phyloP scores from a whole-genome alignment of 2,113 vertebrate species.

The Laterallus jamaicensis region DNA sequence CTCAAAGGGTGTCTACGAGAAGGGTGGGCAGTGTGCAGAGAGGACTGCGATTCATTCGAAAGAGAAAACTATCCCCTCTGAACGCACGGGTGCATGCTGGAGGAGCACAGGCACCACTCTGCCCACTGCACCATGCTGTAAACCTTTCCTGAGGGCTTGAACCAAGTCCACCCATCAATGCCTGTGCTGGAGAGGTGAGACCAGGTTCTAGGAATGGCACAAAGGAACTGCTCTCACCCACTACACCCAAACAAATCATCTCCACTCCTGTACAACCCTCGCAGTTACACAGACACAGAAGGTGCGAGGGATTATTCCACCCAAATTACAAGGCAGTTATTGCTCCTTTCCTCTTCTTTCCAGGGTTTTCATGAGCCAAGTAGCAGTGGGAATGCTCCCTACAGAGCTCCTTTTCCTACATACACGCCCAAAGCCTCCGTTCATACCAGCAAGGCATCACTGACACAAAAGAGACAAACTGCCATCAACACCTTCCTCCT shows the following conservation, averaged over 20 bases:
- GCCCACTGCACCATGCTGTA: not conserved
- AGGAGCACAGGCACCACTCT: not conserved
- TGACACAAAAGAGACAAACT: slow-evolving; percentile 62
- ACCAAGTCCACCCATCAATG: not conserved
- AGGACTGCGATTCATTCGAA: slow-evolving; percentile 35
- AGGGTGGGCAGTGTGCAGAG: slow-evolving; percentile 34
- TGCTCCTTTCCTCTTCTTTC: slow-evolving; percentile 49
- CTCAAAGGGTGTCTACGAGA: slow-evolving; percentile 51
- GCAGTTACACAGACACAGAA: slow-evolving; percentile 56
- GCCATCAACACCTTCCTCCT: slow-evolving; percentile 54
- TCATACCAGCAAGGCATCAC: not conserved
- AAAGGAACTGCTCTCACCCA: slow-evolving; percentile 6
- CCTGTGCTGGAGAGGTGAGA: not conserved
- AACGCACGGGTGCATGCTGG: not conserved
- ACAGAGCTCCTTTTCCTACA: not conserved
- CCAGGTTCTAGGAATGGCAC: not conserved
- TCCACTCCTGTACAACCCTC: slow-evolving; percentile 23
- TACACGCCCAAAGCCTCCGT: not conserved
- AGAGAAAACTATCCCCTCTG: slow-evolving; percentile 22
- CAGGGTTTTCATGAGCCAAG: slow-evolving; percentile 14
- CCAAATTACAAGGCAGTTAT: slow-evolving; percentile 43
- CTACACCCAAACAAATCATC: slow-evolving; percentile 51
- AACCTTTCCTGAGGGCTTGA: not conserved
- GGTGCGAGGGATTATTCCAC: slow-evolving; percentile 60
- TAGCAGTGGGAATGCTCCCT: not conserved